Percentiles rank a stretch among this genome's conserved stretches.
Evolutionary conservation across 2,888 invertebrate genomes (phyloP).

Genomic region (Andrena trimmerana): DNA sequence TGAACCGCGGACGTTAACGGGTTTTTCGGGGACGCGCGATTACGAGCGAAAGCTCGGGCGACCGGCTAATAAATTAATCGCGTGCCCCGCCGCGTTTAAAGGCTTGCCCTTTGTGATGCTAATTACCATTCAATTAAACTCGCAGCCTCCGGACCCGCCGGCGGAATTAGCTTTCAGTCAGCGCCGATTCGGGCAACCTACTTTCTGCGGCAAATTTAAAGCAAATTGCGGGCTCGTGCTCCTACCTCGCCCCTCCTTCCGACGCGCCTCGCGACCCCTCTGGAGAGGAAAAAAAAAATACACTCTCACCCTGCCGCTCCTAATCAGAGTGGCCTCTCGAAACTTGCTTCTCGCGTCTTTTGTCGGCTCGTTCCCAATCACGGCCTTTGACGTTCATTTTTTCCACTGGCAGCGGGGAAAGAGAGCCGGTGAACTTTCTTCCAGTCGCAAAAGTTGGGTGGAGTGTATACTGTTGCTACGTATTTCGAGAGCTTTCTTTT

Average conservation of each 20-base stretch:
- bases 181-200: constrained; percentile 43
- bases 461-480: too few species aligned
- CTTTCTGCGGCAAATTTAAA: constrained; percentile 49
- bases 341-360: constrained; percentile 29
- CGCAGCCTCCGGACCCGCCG: constrained; percentile 58
- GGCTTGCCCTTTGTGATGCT: constrained; percentile 79
- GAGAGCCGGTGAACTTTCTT: not conserved
- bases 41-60: constrained; percentile 7
- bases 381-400: constrained; percentile 28
- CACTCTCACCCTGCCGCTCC: not conserved
- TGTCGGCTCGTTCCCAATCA: constrained; percentile 22
- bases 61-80: constrained; percentile 70
- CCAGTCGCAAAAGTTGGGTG: too few species aligned
- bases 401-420: not conserved
- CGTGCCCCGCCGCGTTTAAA: constrained; percentile 49
- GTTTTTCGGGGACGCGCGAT: constrained; percentile 14
- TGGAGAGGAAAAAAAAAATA: constrained; percentile 4
- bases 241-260: constrained; percentile 12
- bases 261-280: not conserved
- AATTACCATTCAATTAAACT: constrained; percentile 81
- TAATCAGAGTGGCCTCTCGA: constrained; percentile 42
- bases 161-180: constrained; percentile 68
- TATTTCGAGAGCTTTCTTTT: too few species aligned
- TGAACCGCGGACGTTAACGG: constrained; percentile 3
- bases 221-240: constrained; percentile 33